phyloP scores from a whole-genome alignment of 2,113 vertebrate genomes.

The Callithrix jacchus region DNA sequence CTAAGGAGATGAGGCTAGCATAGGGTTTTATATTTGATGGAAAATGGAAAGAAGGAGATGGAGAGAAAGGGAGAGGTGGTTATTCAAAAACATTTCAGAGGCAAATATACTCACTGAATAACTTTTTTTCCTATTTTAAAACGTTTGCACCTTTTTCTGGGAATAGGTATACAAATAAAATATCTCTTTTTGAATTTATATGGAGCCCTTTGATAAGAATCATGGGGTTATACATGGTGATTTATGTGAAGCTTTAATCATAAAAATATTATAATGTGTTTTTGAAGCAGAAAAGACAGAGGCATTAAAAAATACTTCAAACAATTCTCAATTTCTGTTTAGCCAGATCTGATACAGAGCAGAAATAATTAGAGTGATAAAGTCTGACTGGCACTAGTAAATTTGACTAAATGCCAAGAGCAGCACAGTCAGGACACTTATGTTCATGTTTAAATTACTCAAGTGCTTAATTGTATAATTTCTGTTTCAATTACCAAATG shows the following conservation, averaged over 20 bases:
- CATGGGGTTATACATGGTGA: conserved; percentile 47
- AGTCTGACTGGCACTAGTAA: conserved; percentile 76
- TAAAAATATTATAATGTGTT: conserved; percentile 47
- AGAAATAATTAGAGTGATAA: conserved; percentile 81
- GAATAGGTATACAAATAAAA: conserved; percentile 34
- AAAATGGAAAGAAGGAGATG: background rate
- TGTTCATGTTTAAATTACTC: conserved; percentile 85
- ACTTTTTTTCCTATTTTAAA: background rate
- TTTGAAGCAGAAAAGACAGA: conserved; percentile 57
- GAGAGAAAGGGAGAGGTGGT: background rate
- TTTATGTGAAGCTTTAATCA: conserved; percentile 64
- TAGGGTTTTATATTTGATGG: background rate
- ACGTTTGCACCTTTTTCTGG: conserved; percentile 16
- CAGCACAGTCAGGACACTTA: conserved; percentile 81
- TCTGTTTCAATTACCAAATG: conserved; percentile 84
- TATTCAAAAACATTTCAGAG: conserved; percentile 34
- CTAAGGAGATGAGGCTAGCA: background rate
- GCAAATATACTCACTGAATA: background rate
- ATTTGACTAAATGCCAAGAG: conserved; percentile 84
- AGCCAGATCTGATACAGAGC: conserved; percentile 76
- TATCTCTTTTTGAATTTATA: conserved; percentile 22
- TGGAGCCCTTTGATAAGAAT: conserved; percentile 44
- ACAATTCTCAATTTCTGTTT: conserved; percentile 76
- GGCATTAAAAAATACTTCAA: conserved; percentile 69
- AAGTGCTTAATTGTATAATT: conserved; percentile 85